A percentile compares a stretch with the other conserved stretches of the same genome.
phyloP scores from a whole-genome alignment of 2,797 vertebrate genomes.

The Labroides dimidiatus region DNA sequence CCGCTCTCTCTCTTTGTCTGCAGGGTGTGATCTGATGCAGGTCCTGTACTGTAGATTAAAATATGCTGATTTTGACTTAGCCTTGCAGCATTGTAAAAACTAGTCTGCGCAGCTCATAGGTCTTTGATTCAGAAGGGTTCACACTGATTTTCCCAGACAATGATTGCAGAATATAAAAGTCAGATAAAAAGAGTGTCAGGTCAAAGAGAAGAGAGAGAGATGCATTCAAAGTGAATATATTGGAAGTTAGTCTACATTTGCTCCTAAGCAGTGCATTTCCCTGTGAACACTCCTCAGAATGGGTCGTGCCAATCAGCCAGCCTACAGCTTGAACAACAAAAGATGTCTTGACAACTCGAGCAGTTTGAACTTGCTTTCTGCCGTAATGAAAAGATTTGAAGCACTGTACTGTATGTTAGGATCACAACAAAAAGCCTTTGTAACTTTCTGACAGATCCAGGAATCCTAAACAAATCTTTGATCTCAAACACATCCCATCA shows the following conservation, averaged over 20 bases:
- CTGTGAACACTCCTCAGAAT: conserved; percentile 23
- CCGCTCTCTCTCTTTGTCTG: conserved; percentile 20
- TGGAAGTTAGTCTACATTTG: conserved; percentile 1
- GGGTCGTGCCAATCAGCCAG: conserved; percentile 41
- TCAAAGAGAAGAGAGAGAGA: background rate
- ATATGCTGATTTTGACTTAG: conserved; percentile 32
- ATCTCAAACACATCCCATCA: conserved; percentile 40
- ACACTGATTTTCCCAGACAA: conserved; percentile 33
- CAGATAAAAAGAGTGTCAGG: conserved; percentile 19
- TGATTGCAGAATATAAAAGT: conserved; percentile 20
- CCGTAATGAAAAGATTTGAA: conserved; percentile 41
- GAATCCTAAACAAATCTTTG: conserved; percentile 54
- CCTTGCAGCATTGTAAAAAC: conserved; percentile 33
- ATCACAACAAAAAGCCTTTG: conserved; percentile 37
- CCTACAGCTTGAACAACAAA: conserved; percentile 46
- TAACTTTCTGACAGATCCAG: conserved; percentile 37
- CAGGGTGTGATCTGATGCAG: conserved; percentile 29
- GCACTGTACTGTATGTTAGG: conserved; percentile 23
- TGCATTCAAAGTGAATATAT: conserved; percentile 45
- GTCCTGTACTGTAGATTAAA: conserved; percentile 10
- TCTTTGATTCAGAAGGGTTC: conserved; percentile 11
- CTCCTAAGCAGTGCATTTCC: conserved; percentile 29
- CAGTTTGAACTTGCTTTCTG: conserved; percentile 32
- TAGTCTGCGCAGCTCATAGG: background rate
- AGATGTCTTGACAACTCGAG: conserved; percentile 43